Evolutionary conservation across 2,888 invertebrate species (phyloP).

Genomic region (Aquatica leii): DNA sequence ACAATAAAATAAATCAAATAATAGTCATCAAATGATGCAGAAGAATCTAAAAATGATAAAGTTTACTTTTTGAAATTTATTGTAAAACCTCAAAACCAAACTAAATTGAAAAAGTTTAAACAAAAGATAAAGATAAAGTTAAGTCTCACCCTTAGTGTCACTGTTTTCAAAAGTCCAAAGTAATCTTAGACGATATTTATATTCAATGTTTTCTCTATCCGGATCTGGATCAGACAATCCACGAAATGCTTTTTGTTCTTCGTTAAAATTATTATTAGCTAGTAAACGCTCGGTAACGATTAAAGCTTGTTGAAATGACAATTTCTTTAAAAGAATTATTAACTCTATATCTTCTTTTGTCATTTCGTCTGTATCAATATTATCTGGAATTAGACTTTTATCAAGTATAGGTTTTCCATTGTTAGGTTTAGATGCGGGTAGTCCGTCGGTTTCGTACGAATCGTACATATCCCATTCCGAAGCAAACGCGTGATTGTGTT

Average conservation of each 20-base stretch:
- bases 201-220: slow-evolving; percentile 69
- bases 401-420: slow-evolving; percentile 51
- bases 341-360: slow-evolving; percentile 55
- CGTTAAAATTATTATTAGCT: slow-evolving; percentile 71
- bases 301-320: slow-evolving; percentile 68
- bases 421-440: background rate
- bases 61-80: too few relatives aligned
- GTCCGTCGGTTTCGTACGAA: slow-evolving; percentile 60
- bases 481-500: slow-evolving; percentile 70
- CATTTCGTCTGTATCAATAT: slow-evolving; percentile 28
- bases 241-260: slow-evolving; percentile 75
- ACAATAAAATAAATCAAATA: too few relatives aligned
- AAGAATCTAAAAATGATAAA: too few relatives aligned
- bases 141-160: slow-evolving; percentile 56
- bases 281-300: slow-evolving; percentile 76
- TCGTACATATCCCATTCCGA: slow-evolving; percentile 84
- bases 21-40: too few relatives aligned
- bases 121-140: too few relatives aligned
- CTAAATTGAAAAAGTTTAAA: too few relatives aligned
- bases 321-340: slow-evolving; percentile 52
- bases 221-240: slow-evolving; percentile 71
- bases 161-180: slow-evolving; percentile 73
- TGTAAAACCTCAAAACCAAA: too few relatives aligned
- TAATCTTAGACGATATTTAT: slow-evolving; percentile 70
- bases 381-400: too few relatives aligned